Percentiles rank a stretch among this genome's conserved stretches.
Evolutionary conservation across 2,113 vertebrate species (phyloP).

Genomic region (Mionectes macconnelli): DNA sequence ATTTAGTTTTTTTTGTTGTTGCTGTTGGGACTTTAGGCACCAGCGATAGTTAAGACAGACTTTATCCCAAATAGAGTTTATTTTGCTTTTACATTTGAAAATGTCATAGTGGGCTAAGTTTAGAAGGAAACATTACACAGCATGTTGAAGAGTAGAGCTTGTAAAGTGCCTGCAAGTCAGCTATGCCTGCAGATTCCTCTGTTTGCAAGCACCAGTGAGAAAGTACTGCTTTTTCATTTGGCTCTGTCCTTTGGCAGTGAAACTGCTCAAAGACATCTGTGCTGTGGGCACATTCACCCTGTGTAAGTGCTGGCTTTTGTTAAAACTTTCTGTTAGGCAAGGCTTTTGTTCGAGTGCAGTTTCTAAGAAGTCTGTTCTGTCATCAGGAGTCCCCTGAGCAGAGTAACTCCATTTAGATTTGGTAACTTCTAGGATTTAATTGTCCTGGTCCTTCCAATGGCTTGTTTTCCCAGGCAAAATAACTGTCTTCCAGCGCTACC

Average conservation of each 20-base stretch:
- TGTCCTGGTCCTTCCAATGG: neutral
- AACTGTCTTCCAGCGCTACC: neutral
- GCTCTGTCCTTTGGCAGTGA: neutral
- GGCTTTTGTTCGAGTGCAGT: neutral
- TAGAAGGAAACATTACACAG: neutral
- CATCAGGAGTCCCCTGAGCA: neutral
- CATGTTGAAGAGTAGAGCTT: neutral
- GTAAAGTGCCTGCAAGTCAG: neutral
- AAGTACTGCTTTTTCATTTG: constrained; percentile 30
- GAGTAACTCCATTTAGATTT: neutral
- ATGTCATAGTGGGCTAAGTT: neutral
- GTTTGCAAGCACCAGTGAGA: neutral
- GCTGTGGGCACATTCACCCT: neutral
- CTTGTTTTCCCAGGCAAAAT: neutral
- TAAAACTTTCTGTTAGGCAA: constrained; percentile 11
- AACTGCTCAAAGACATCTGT: neutral
- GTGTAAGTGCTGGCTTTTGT: neutral
- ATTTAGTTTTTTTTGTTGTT: neutral
- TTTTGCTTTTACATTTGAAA: neutral
- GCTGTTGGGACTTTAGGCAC: neutral
- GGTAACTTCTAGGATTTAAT: neutral
- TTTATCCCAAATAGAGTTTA: neutral
- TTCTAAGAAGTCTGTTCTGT: neutral
- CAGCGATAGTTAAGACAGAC: neutral
- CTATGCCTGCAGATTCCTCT: neutral